Percentiles rank a stretch among this genome's conserved stretches.
These are phyloP conservation scores for Pachycephus smyrnensis DNA, from an alignment of 2,888 invertebrate genomes.

Conservation along the genomic window DNA sequence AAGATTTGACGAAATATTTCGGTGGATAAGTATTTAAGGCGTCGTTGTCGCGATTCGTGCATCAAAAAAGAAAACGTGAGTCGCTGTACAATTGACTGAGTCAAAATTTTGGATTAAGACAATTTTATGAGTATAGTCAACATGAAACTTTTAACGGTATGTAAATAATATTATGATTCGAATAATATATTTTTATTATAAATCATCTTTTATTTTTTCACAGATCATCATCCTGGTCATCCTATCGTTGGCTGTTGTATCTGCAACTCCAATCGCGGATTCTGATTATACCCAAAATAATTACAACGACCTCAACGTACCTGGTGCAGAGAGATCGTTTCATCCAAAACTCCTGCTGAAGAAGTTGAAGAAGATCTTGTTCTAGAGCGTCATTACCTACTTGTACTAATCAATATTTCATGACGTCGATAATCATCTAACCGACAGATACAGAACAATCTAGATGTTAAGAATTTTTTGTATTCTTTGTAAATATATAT, in stretches of 20 bases:
- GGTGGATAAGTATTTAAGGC: background rate
- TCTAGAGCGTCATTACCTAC: background rate
- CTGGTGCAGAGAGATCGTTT: constrained; percentile 8
- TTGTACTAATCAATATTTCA: background rate
- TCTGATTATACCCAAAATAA: background rate
- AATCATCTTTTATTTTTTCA: constrained; percentile 1
- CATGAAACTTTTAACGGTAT: constrained; percentile 20
- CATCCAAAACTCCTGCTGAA: constrained; percentile 13
- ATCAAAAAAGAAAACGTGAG: background rate
- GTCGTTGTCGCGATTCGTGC: background rate
- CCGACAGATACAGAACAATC: background rate
- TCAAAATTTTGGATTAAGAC: background rate
- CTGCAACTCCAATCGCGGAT: constrained; percentile 15
- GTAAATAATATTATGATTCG: background rate
- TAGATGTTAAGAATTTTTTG: background rate
- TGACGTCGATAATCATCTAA: background rate
- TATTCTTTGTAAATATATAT: background rate
- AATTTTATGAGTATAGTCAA: background rate
- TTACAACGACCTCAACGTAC: background rate
- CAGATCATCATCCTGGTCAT: constrained; percentile 17
- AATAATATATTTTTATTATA: background rate
- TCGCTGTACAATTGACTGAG: background rate
- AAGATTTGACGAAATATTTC: background rate
- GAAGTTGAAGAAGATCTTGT: constrained; percentile 19
- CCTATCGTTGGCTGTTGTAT: constrained; percentile 8